These are phyloP conservation scores for Takifugu flavidus DNA, from an alignment of 2,113 vertebrate genomes.

Conservation along the genomic window DNA sequence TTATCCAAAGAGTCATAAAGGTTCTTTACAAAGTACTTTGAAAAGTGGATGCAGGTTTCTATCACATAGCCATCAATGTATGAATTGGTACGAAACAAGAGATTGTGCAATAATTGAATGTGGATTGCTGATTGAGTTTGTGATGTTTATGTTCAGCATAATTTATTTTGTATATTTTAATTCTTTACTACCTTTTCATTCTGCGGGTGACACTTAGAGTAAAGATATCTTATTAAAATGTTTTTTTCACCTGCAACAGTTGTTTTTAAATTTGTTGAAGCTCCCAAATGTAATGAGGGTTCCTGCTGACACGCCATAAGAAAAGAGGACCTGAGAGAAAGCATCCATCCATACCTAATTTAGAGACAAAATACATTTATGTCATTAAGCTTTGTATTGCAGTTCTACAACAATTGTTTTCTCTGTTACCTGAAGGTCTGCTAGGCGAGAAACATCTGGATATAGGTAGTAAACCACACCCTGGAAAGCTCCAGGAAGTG, in stretches of 20 bases:
- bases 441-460: conserved; percentile 36
- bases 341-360: conserved; percentile 46
- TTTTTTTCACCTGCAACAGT: conserved; percentile 34
- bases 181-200: no score
- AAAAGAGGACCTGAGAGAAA: conserved; percentile 42
- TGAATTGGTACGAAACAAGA: no score
- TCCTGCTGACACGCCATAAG: conserved; percentile 32
- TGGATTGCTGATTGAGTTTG: no score
- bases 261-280: conserved; percentile 45
- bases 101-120: no score
- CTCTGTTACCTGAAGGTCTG: conserved; percentile 24
- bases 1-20: no score
- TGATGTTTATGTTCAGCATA: no score
- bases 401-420: neutral
- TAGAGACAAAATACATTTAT: neutral
- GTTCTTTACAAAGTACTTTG: no score
- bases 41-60: no score
- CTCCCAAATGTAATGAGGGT: conserved; percentile 32
- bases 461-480: conserved; percentile 42
- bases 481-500: conserved; percentile 44
- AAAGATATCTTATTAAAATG: neutral
- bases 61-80: no score
- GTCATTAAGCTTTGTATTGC: neutral
- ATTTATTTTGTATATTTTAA: no score
- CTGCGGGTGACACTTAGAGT: no score